Evolutionary conservation across 1,140 invertebrate species (phyloP).

Genomic region (Neocloeon triangulifer): DNA sequence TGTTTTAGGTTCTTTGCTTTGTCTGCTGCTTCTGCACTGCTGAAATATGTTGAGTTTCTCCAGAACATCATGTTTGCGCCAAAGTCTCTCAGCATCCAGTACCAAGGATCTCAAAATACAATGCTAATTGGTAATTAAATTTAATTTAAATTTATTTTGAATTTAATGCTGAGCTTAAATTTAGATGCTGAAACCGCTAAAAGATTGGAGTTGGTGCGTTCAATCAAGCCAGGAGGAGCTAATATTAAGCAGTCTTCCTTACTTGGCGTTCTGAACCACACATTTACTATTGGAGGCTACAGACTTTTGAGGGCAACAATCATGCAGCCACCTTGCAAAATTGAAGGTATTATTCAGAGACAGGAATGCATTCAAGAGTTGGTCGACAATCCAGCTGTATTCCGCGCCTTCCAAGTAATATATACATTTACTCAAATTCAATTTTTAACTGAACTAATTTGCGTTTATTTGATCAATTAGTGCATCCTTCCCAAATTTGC

Average conservation of each 20-base stretch:
- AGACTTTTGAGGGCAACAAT: slow-evolving; percentile 53
- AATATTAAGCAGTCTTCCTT: slow-evolving; percentile 25
- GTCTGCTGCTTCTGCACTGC: slow-evolving; percentile 49
- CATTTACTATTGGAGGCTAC: slow-evolving; percentile 51
- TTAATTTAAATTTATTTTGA: too few species aligned
- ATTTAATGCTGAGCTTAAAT: too few species aligned
- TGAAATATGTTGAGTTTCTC: slow-evolving; percentile 63
- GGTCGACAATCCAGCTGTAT: slow-evolving; percentile 32
- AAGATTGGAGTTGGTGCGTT: slow-evolving; percentile 46
- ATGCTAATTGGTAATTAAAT: slow-evolving; percentile 58
- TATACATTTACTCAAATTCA: slow-evolving; percentile 7
- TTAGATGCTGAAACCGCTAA: slow-evolving; percentile 41
- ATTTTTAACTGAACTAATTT: too few species aligned
- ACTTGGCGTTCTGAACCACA: slow-evolving; percentile 52
- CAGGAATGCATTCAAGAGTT: slow-evolving; percentile 54
- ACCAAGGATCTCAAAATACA: slow-evolving; percentile 58
- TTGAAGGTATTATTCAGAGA: slow-evolving; percentile 36
- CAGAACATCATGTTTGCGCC: slow-evolving; percentile 53
- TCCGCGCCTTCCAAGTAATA: too few species aligned
- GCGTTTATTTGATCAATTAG: too few species aligned
- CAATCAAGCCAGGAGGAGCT: slow-evolving; percentile 15
- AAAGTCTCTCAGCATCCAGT: slow-evolving; percentile 57
- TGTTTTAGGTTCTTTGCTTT: slow-evolving; percentile 52
- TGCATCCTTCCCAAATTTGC: slow-evolving; percentile 26
- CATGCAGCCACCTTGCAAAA: slow-evolving; percentile 52